Conservation (phyloP, 1,140 invertebrate genomes). For the Meloidogyne floridensis region DNA sequence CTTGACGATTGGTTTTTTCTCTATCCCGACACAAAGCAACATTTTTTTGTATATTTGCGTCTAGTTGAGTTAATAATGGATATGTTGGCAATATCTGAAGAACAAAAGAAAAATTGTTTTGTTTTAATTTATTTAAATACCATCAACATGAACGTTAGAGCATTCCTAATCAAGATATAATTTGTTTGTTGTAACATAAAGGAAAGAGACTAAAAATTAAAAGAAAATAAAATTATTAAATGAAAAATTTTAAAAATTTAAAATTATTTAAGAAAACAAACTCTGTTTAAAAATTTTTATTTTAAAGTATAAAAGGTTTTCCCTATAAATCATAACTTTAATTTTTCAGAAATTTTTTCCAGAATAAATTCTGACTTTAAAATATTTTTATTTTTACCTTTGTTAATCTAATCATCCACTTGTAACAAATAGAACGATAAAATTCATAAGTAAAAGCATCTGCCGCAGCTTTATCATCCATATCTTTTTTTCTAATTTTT, state of each 20-base stretch:
- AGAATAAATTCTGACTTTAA: not conserved
- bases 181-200: constrained; percentile 30
- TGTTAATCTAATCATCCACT: constrained; percentile 50
- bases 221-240: not conserved
- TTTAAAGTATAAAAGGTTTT: too few relatives aligned
- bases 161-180: constrained; percentile 47
- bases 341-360: too few relatives aligned
- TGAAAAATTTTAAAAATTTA: not conserved
- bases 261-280: not conserved
- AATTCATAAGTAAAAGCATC: constrained; percentile 44
- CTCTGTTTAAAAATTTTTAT: not conserved
- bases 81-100: constrained; percentile 41
- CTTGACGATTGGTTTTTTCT: constrained; percentile 37
- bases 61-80: constrained; percentile 31
- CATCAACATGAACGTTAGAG: constrained; percentile 48
- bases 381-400: not conserved
- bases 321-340: too few relatives aligned
- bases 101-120: not conserved
- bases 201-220: constrained; percentile 12
- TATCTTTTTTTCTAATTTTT: constrained; percentile 44
- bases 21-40: constrained; percentile 39
- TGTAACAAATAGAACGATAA: constrained; percentile 49
- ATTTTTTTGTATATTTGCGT: constrained; percentile 27
- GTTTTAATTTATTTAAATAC: constrained; percentile 24
- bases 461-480: constrained; percentile 37